Percentiles rank a stretch among this genome's conserved stretches.
phyloP scores from a whole-genome alignment of 1,140 invertebrate species.

The Nilaparvata lugens region DNA sequence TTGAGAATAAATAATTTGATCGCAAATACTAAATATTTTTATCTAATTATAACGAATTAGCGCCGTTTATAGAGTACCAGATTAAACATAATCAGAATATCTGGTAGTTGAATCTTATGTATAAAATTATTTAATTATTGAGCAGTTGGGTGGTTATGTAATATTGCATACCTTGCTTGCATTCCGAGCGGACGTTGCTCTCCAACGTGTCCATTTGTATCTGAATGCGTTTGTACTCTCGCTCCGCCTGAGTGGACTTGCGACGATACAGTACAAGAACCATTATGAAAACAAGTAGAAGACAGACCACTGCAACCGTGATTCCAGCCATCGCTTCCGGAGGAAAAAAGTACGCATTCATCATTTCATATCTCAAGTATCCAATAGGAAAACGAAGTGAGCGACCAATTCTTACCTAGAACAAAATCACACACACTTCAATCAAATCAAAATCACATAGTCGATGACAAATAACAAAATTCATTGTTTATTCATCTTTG shows the following conservation, averaged over 20 bases:
- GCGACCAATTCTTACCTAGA: conserved; percentile 57
- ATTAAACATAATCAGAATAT: too few species aligned
- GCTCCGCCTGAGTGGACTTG: conserved; percentile 88
- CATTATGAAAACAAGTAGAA: conserved; percentile 76
- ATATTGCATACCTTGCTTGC: conserved; percentile 66
- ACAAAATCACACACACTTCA: too few species aligned
- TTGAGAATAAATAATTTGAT: too few species aligned
- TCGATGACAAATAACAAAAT: too few species aligned
- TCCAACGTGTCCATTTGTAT: conserved; percentile 99
- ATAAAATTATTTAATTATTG: too few species aligned
- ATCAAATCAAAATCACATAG: too few species aligned
- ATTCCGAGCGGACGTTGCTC: conserved; percentile 94
- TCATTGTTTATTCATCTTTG: too few species aligned
- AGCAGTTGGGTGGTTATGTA: too few species aligned
- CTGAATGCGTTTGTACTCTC: conserved; percentile 95
- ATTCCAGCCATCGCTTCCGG: conserved; percentile 80
- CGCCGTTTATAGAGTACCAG: too few species aligned
- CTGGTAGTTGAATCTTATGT: too few species aligned
- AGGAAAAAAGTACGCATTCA: conserved; percentile 65
- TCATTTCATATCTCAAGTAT: conserved; percentile 79
- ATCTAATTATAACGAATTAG: too few species aligned
- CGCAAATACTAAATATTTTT: too few species aligned
- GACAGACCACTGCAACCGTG: conserved; percentile 67
- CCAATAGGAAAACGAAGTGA: conserved; percentile 80
- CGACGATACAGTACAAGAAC: conserved; percentile 81